Base-by-base conservation (phyloP, 2,888 invertebrate species). In the Serripes groenlandicus region DNA sequence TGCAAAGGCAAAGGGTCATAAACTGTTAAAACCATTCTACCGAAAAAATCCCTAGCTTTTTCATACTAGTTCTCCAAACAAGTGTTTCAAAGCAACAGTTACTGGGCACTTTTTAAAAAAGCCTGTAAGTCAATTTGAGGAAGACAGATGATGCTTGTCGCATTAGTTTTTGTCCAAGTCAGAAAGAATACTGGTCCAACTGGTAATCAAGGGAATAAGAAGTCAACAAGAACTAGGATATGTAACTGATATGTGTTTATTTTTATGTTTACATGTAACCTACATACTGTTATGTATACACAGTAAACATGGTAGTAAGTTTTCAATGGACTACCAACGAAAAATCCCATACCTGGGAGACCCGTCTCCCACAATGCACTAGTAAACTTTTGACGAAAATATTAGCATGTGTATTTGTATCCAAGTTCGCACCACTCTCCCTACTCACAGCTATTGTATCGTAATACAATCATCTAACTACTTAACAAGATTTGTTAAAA, bases 171-270 rank as follows among this genome's bases (percentile, higher is more conserved):
- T 21, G 21, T 15, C 23, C 23, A 5, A 1, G 23, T n/a, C 2
- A 26, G 56, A 23, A 23, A 3, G 23, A 56, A 1, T n/a, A 21
- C 1, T 11, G 5, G 42, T 42, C 11, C 18, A 11, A 18, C 9
- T 11, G 18, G 42, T 42, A 11, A 18, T 9, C 42, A 42, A 9
- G 9, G 9, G 56, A n/a, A 54, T n/a, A 1, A 56, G 23, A 56
- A 56, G 23, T 11, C 21, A 5, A 69, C 21, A 1, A 52, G 42
- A n/a, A 64, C 34, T 37, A 56, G 23, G 26, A 62, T 1, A 18
- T 73, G 72, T 34, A 78, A 78, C 78, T 78, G 78, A 78, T 78
- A 78, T 78, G 78, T 78, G 64, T 78, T 78, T 72, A 78, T 66
- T 72, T 69, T 18, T 35, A 54, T 71, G 78, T 72, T 52, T 73